Conservation (phyloP, 2,113 vertebrate genomes). For the Excalfactoria chinensis region DNA sequence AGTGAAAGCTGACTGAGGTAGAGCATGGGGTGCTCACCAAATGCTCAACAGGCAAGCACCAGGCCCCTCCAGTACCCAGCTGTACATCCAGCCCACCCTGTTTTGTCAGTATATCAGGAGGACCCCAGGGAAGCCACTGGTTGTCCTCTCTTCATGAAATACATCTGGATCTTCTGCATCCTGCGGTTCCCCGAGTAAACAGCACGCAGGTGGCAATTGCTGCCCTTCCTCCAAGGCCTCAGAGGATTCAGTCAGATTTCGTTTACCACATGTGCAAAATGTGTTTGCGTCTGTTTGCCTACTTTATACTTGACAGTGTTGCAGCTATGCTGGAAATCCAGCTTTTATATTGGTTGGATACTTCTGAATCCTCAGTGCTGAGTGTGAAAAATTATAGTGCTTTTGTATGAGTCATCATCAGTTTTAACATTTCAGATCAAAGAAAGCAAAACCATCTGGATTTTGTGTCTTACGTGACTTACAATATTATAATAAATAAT, state of each 20-base stretch:
- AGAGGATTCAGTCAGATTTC: neutral
- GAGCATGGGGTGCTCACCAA: neutral
- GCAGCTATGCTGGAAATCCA: conserved; percentile 16
- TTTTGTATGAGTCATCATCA: neutral
- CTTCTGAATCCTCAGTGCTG: neutral
- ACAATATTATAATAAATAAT: conserved; percentile 10
- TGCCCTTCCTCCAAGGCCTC: neutral
- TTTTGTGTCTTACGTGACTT: neutral
- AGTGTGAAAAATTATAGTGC: neutral
- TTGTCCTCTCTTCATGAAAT: neutral
- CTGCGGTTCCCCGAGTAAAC: neutral
- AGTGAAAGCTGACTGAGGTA: neutral
- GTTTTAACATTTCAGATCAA: conserved; percentile 24
- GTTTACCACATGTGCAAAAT: neutral
- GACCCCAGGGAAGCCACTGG: neutral
- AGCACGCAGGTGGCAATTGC: neutral
- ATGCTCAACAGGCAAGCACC: neutral
- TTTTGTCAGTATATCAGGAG: neutral
- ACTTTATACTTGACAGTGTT: neutral
- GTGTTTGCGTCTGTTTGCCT: neutral
- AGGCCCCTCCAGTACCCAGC: neutral
- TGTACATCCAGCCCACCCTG: neutral
- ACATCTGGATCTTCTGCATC: neutral
- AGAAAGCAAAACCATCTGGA: conserved; percentile 5
- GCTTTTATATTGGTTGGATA: neutral